A percentile compares a stretch with the other conserved stretches of the same genome.
phyloP scores from a whole-genome alignment of 2,888 invertebrate species.

The Sesamia inferens region DNA sequence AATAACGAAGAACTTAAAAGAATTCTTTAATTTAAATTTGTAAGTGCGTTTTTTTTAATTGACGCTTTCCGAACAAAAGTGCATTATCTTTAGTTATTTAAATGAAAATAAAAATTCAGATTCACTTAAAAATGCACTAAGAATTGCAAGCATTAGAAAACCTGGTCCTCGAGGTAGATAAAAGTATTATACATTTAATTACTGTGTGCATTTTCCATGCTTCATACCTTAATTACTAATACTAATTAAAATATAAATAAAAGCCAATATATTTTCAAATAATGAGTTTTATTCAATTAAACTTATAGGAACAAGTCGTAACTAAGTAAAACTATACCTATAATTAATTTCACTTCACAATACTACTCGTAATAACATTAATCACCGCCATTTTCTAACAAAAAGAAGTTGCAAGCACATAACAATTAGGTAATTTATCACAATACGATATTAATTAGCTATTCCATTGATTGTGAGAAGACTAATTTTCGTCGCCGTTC shows the following conservation, averaged over 20 bases:
- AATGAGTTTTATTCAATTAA: constrained; percentile 40
- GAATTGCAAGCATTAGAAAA: neutral
- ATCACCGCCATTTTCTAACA: constrained; percentile 32
- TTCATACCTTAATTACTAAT: neutral
- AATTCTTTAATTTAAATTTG: neutral
- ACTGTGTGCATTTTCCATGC: neutral
- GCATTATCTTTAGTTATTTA: too few species aligned
- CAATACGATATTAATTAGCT: constrained; percentile 63
- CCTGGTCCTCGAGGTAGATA: neutral
- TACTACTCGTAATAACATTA: constrained; percentile 51
- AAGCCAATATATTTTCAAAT: constrained; percentile 14
- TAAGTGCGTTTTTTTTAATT: neutral
- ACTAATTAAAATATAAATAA: constrained; percentile 15
- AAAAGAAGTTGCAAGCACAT: constrained; percentile 36
- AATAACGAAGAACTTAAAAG: neutral
- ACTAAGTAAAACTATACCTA: constrained; percentile 27
- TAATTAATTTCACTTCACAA: constrained; percentile 44
- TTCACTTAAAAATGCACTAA: neutral
- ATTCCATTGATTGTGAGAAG: constrained; percentile 58
- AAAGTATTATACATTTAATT: neutral
- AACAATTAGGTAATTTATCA: constrained; percentile 42
- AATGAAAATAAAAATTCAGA: neutral
- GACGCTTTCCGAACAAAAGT: too few species aligned
- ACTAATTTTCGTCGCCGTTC: constrained; percentile 52
- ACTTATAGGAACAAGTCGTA: constrained; percentile 3